These are phyloP conservation scores for Gymnothorax javanicus DNA, from an alignment of 2,797 vertebrate species.

Conservation along the genomic window DNA sequence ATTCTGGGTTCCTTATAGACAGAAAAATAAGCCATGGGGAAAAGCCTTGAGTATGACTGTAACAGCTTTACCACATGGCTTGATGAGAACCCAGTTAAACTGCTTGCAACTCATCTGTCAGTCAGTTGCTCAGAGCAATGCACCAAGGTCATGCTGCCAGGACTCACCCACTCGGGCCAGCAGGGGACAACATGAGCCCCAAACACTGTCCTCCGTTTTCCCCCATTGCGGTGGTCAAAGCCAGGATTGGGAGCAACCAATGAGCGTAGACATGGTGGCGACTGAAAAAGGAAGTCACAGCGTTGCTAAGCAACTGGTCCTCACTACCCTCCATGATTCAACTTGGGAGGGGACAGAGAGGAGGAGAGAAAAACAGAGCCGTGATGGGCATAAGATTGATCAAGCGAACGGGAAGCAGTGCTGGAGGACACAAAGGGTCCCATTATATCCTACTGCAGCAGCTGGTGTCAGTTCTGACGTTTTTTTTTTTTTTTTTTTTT, in stretches of 20 bases:
- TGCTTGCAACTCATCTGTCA: not conserved
- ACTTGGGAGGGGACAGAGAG: not conserved
- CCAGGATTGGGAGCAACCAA: constrained; percentile 6
- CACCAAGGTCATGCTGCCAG: not conserved
- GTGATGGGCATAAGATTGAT: not conserved
- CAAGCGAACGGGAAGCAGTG: not conserved
- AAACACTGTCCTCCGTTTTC: not conserved
- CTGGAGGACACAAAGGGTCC: not conserved
- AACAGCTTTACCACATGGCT: not conserved
- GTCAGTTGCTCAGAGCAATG: not conserved
- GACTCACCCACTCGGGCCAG: not conserved
- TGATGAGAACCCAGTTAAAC: not conserved
- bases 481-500: too few relatives aligned
- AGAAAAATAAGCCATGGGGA: constrained; percentile 12
- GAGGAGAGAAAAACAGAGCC: not conserved
- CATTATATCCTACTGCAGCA: not conserved
- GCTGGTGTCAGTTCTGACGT: not conserved
- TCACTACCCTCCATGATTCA: not conserved
- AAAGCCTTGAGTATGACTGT: not conserved
- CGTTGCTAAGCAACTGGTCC: constrained; percentile 24
- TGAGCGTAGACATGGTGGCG: constrained; percentile 8
- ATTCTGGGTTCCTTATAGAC: constrained; percentile 4
- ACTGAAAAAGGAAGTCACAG: constrained; percentile 9
- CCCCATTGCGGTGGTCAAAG: not conserved
- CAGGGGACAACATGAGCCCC: constrained; percentile 16